A percentile compares a stretch with the other conserved stretches of the same genome.
Evolutionary conservation across 2,888 invertebrate genomes (phyloP).

Genomic region (Lamellibrachia satsuma): DNA sequence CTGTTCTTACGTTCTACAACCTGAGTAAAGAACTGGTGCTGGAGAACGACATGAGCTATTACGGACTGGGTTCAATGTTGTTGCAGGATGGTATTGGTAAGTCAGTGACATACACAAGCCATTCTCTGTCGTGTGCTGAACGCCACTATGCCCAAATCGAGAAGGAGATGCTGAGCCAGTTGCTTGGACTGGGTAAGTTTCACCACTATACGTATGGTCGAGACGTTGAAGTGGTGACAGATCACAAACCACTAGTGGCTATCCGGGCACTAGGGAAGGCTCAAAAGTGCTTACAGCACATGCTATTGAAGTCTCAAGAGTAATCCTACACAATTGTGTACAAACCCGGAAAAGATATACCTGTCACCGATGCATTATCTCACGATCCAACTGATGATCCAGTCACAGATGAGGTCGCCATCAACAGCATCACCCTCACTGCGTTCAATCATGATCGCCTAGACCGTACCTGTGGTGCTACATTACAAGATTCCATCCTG

Average conservation of each 20-base stretch:
- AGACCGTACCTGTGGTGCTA: no score
- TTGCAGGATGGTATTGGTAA: not conserved
- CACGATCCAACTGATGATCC: not conserved
- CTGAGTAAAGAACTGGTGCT: not conserved
- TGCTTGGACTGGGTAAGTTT: not conserved
- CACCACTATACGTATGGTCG: not conserved
- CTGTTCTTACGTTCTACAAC: not conserved
- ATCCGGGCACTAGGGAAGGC: not conserved
- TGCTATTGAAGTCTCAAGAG: not conserved
- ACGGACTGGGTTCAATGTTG: not conserved
- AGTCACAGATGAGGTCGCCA: not conserved
- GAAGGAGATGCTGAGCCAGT: not conserved
- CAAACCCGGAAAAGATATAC: not conserved
- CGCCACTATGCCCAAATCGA: not conserved
- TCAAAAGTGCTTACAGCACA: not conserved
- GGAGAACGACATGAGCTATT: not conserved
- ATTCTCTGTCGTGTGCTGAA: not conserved
- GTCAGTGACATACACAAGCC: no score
- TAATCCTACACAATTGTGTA: not conserved
- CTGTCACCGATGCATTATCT: not conserved
- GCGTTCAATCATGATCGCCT: not conserved
- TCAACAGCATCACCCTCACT: not conserved
- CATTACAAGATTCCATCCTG: no score
- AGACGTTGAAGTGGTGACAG: not conserved
- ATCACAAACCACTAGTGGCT: not conserved